Conservation (phyloP, 2,888 invertebrate genomes). For the Drosophila nigritarsus region DNA sequence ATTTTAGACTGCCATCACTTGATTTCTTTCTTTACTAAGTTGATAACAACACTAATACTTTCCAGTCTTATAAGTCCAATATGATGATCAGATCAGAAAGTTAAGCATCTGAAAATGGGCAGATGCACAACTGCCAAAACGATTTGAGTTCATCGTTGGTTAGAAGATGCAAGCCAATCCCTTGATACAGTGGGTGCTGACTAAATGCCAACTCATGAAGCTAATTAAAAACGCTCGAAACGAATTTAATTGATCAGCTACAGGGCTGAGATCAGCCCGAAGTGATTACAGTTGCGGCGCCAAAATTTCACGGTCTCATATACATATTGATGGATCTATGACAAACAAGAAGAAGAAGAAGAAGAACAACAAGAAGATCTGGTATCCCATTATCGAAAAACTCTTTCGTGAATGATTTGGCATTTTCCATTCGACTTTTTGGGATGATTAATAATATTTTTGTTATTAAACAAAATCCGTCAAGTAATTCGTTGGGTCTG, state of each 20-base stretch:
- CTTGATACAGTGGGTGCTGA: slow-evolving; percentile 48
- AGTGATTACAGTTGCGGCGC: slow-evolving; percentile 68
- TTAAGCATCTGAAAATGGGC: background rate
- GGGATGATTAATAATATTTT: slow-evolving; percentile 65
- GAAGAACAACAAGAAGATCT: slow-evolving; percentile 3
- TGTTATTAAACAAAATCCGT: slow-evolving; percentile 49
- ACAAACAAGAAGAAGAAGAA: background rate
- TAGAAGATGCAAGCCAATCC: background rate
- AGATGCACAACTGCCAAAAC: slow-evolving; percentile 5
- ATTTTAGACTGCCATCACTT: background rate
- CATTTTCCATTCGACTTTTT: slow-evolving; percentile 58
- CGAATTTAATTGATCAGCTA: slow-evolving; percentile 84
- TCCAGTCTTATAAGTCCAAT: no score
- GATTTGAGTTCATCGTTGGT: slow-evolving; percentile 13
- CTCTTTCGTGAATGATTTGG: slow-evolving; percentile 65
- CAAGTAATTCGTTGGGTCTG: slow-evolving; percentile 38
- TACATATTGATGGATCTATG: slow-evolving; percentile 60
- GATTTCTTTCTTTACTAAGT: background rate
- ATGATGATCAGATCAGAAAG: background rate
- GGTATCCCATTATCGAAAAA: slow-evolving; percentile 39
- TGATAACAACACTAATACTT: background rate
- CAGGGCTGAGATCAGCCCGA: slow-evolving; percentile 45
- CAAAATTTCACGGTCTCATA: slow-evolving; percentile 70
- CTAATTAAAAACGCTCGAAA: slow-evolving; percentile 84
- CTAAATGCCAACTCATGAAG: slow-evolving; percentile 78